Conservation (phyloP, 2,113 vertebrate species). For the Dolichotis patagonum region DNA sequence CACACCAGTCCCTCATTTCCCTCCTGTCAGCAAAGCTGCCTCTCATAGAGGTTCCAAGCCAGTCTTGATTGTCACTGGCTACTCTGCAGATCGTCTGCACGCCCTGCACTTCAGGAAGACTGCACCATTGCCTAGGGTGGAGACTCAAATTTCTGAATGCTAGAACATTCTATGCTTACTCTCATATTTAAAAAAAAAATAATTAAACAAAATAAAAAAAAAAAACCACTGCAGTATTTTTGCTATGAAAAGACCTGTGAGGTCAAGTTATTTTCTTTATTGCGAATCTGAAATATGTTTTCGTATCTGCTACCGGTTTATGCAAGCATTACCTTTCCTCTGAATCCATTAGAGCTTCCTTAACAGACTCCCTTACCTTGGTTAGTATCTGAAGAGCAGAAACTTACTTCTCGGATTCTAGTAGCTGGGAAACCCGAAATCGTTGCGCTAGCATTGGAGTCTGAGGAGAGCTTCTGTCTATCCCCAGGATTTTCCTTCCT, state of each 20-base stretch:
- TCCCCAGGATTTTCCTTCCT: no score
- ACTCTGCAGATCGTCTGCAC: background rate
- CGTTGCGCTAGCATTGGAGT: fast-evolving
- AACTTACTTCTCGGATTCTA: background rate
- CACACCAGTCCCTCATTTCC: fast-evolving
- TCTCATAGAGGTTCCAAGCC: background rate
- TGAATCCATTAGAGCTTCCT: no score
- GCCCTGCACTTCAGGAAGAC: background rate
- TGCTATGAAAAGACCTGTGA: background rate
- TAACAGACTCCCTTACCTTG: background rate
- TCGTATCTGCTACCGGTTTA: background rate
- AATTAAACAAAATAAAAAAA: no score
- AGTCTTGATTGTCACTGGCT: no score
- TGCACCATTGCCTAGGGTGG: background rate
- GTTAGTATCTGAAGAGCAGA: background rate
- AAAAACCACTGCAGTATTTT: background rate
- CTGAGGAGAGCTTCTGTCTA: background rate
- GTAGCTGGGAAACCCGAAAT: background rate
- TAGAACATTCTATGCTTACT: background rate
- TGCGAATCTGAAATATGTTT: background rate
- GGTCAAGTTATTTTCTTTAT: background rate
- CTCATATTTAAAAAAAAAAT: background rate
- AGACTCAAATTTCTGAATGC: background rate
- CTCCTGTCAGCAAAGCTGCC: background rate
- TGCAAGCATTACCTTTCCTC: background rate